Base-by-base conservation (phyloP, 2,113 vertebrate genomes). In the Heterotilapia buettikoferi region DNA sequence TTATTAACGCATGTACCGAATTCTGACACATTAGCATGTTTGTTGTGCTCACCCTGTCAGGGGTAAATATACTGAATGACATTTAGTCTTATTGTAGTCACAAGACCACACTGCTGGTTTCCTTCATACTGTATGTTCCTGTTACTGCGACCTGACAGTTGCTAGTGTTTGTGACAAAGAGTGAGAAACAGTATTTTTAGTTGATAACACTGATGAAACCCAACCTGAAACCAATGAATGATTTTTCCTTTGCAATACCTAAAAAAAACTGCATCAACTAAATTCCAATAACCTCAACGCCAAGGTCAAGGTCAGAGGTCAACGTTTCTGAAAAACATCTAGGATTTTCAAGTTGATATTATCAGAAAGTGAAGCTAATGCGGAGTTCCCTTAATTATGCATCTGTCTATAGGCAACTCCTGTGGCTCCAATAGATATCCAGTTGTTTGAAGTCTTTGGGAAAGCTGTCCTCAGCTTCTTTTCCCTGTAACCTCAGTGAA, bases 81-180 rank as follows among this genome's bases (percentile, higher is more conserved):
- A 13, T 24, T 54, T 24, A 18, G 19, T 21, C 40, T 52, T 26
- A 9, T 33, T 16, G 21, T 24, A 53, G 52, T 53, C 52, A 3
- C 52, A 24, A 10, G 10, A 29, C 43, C 61, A 6, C 76, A 40
- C 33, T 19, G 63, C 26, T 45, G 80, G 80, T 89, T 84, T 53
- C 81, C 53, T 80, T 56, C 83, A 79, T 57, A 85, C 47, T 31
- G 5, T 1, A n/a, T 6, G 36, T 79, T 79, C 68, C 83, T 85
- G 89, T 80, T 84, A 84, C 6, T 4, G 47, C 36, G 86, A 90
- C 83, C 89, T 88, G 79, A 90, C 57, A 57, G 10, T 24, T 56
- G 19, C 13, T 18, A 66, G 78, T 47, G 10, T 33, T 24, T 31
- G 6, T 29, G 24, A 54, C 53, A 63, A 63, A 36, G 16, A 36